phyloP scores from a whole-genome alignment of 1,140 invertebrate genomes.

The Lepidurus apus region DNA sequence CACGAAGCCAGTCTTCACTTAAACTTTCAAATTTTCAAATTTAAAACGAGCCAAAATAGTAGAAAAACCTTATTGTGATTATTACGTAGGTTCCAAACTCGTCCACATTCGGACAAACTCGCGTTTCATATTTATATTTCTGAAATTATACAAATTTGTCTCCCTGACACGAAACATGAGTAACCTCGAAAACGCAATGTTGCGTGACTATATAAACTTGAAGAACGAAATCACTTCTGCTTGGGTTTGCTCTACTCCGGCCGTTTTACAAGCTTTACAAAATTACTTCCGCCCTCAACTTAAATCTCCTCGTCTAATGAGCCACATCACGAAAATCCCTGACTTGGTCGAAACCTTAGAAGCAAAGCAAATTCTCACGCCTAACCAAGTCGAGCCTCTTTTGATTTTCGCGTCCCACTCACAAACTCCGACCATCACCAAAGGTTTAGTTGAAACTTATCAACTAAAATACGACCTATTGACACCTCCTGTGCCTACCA shows the following conservation, averaged over 20 bases:
- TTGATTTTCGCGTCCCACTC: background rate
- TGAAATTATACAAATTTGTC: too few relatives aligned
- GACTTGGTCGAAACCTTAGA: slow-evolving; percentile 3
- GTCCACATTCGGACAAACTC: too few relatives aligned
- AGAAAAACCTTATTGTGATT: too few relatives aligned
- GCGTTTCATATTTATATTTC: too few relatives aligned
- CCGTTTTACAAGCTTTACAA: background rate
- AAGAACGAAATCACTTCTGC: background rate
- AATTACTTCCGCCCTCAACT: background rate
- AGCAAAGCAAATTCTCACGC: background rate
- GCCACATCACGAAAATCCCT: background rate
- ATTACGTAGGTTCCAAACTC: too few relatives aligned
- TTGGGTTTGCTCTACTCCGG: background rate
- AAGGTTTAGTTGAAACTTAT: background rate
- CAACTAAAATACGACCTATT: background rate
- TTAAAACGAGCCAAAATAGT: too few relatives aligned
- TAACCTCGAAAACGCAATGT: background rate
- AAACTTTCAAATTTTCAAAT: too few relatives aligned
- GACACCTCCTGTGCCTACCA: background rate
- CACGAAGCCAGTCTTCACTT: too few relatives aligned
- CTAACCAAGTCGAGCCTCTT: background rate
- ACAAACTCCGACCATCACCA: background rate
- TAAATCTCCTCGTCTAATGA: background rate
- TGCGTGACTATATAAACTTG: background rate
- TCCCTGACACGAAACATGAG: background rate